Evolutionary conservation across 2,113 vertebrate genomes (phyloP), one percentile per base, ranked within the genome.

Genomic region (Tragulus kanchil): DNA sequence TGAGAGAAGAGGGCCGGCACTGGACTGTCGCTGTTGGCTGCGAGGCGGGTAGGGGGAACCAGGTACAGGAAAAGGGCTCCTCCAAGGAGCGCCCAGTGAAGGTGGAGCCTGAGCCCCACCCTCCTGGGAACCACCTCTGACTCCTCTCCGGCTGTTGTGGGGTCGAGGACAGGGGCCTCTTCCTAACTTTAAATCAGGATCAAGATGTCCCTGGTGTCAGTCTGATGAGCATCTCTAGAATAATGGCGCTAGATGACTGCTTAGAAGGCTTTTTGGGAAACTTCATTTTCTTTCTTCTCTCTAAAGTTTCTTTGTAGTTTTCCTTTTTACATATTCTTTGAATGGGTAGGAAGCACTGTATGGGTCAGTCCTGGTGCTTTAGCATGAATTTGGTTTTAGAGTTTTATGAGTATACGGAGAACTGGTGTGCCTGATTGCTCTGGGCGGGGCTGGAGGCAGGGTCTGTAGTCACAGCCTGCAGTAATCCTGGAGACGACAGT

Each of bases 401-500:
- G 13, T 42, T n/a, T 14, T 14, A 0, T 1, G 54, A 59, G 69
- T 13, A 1, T 10, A 3, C 0, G 1, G 4, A 7, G 1, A 8
- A 7, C 52, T 52, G 77, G 16, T 26, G 0, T 5, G 10, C 3
- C 36, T 13, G 54, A 12, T 2, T 48, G 31, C 21, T 42, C 6
- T 52, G 65, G 23, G 11, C 12, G 1, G 9, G 59, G 31, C 59
- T 52, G 25, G 77, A 28, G 79, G 65, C 8, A 19, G 50, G 13
- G 17, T 42, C 50, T 25, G 8, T 2, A 4, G 23, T 15, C 21
- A 19, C 1, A 42, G 10, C 5, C 0, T 5, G 25, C 5, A 1
- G 12, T 28, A 17, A 9, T 3, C 1, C 5, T 16, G 15, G 64
- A 28, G 69, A n/a, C 12, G 26, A 4, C 28, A 13, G 1, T 59